Percentiles rank a stretch among this genome's conserved stretches.
phyloP scores from a whole-genome alignment of 2,113 vertebrate species.

The Syrmaticus mikado region DNA sequence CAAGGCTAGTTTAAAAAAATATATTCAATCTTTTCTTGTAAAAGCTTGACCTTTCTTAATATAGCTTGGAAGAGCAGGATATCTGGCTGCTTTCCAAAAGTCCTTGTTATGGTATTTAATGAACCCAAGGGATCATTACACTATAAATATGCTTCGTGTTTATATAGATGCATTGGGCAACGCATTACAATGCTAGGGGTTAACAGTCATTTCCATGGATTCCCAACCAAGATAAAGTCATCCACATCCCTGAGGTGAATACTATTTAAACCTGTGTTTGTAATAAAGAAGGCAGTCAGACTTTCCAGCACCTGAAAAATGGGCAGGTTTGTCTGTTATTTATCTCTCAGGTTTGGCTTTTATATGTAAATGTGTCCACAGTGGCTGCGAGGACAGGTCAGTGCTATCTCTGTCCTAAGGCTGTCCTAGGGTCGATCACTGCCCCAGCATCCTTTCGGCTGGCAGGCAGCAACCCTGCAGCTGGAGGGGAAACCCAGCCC shows the following conservation, averaged over 20 bases:
- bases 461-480: not conserved
- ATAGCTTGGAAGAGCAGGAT: not conserved
- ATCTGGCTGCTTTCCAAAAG: conserved; percentile 31
- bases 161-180: conserved; percentile 49
- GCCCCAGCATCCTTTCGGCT: not conserved
- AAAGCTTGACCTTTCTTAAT: conserved; percentile 19
- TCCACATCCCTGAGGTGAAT: conserved; percentile 41
- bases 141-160: conserved; percentile 21
- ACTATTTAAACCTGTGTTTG: conserved; percentile 54
- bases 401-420: not conserved
- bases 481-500: not conserved
- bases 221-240: conserved; percentile 51
- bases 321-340: conserved; percentile 60
- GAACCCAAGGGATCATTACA: conserved; percentile 33
- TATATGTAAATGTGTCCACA: conserved; percentile 42
- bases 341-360: conserved; percentile 55
- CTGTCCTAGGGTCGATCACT: not conserved
- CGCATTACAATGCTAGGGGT: conserved; percentile 3
- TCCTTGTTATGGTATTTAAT: conserved; percentile 47
- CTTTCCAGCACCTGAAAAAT: conserved; percentile 64
- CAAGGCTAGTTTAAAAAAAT: not conserved
- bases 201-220: conserved; percentile 62
- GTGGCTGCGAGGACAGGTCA: not conserved
- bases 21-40: not conserved
- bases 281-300: conserved; percentile 63